Conservation (phyloP, 2,888 invertebrate genomes). For the Amphipyra tragopoginis region DNA sequence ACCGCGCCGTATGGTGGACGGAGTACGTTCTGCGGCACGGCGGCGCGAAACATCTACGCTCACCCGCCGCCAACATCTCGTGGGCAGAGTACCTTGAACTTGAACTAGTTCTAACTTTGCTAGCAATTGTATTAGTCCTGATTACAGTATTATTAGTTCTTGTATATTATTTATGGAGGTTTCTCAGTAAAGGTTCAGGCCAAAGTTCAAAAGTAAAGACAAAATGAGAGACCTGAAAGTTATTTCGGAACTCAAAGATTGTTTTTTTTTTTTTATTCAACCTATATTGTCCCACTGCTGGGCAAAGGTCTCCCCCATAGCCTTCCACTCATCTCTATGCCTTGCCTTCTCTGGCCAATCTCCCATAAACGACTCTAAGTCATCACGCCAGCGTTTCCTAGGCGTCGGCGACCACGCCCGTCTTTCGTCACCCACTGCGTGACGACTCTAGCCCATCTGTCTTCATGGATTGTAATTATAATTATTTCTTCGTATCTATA, state of each 20-base stretch:
- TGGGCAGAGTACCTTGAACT: constrained; percentile 35
- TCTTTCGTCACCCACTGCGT: too few species aligned
- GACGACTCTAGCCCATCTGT: too few species aligned
- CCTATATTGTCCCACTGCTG: too few species aligned
- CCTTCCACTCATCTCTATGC: too few species aligned
- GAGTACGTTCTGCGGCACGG: constrained; percentile 40
- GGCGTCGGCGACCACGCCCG: too few species aligned
- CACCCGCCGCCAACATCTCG: constrained; percentile 35
- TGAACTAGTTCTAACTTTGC: constrained; percentile 17
- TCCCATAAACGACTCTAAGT: too few species aligned
- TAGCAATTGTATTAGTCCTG: background rate
- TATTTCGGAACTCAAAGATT: background rate
- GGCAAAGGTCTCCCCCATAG: too few species aligned
- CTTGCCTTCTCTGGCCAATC: too few species aligned
- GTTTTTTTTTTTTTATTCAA: too few species aligned
- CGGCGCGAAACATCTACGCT: constrained; percentile 31
- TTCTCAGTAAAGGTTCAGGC: background rate
- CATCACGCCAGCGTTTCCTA: too few species aligned
- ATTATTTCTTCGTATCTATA: too few species aligned
- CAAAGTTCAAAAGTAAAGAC: background rate
- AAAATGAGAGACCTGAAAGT: background rate
- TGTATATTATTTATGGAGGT: constrained; percentile 15
- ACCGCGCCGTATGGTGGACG: constrained; percentile 40
- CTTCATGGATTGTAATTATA: too few species aligned
- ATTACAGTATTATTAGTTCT: constrained; percentile 4